A percentile compares a stretch with the other conserved stretches of the same genome.
Evolutionary conservation across 2,797 vertebrate genomes (phyloP).

Genomic region (Australoheros facetus): DNA sequence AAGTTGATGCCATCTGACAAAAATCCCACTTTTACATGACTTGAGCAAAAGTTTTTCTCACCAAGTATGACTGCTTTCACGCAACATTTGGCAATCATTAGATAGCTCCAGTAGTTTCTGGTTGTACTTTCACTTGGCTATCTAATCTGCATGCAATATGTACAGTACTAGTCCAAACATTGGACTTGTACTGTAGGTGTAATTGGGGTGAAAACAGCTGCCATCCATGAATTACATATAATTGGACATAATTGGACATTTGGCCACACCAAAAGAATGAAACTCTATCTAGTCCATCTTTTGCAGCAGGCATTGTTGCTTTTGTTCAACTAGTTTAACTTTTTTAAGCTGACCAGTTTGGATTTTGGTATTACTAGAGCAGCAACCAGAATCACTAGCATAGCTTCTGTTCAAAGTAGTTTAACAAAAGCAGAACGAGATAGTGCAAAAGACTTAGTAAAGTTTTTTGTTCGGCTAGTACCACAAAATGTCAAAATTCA

Average conservation of each 20-base stretch:
- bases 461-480: background rate
- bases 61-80: background rate
- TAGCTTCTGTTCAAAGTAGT: no score
- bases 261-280: background rate
- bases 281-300: background rate
- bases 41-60: background rate
- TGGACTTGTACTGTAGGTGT: no score
- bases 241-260: background rate
- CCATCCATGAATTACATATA: no score
- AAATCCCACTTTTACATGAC: background rate
- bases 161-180: no score
- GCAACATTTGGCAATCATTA: background rate
- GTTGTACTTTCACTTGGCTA: background rate
- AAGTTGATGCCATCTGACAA: background rate
- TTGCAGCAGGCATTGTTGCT: accelerated
- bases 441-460: background rate
- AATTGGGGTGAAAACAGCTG: no score
- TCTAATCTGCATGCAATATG: accelerated
- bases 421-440: no score
- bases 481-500: background rate
- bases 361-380: background rate
- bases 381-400: no score
- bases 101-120: accelerated
- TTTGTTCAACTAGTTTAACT: background rate
- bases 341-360: background rate